These are phyloP conservation scores for Chymomyza procnemis DNA, from an alignment of 2,888 invertebrate genomes.

Conservation along the genomic window DNA sequence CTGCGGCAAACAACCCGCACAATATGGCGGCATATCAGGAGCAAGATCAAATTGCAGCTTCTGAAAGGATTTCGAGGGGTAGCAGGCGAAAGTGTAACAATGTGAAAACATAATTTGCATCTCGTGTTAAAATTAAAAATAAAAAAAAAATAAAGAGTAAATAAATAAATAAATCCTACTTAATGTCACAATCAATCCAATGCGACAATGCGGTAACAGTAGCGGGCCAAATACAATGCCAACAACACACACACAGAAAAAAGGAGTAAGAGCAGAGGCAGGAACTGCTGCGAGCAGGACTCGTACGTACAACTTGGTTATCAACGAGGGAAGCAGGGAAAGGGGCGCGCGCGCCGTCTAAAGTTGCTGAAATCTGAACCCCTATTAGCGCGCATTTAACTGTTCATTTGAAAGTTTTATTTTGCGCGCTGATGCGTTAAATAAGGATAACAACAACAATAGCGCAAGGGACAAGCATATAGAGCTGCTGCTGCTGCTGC, in stretches of 20 bases:
- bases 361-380: constrained; percentile 75
- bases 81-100: constrained; percentile 41
- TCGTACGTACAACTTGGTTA: too few species aligned
- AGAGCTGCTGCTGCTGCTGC: too few species aligned
- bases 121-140: constrained; percentile 56
- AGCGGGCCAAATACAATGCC: not conserved
- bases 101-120: constrained; percentile 70
- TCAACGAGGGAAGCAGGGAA: not conserved
- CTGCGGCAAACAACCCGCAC: constrained; percentile 57
- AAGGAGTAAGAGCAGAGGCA: constrained; percentile 33
- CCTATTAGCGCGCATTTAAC: constrained; percentile 77
- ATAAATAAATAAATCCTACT: constrained; percentile 77
- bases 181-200: constrained; percentile 77
- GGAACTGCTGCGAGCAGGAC: constrained; percentile 28
- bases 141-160: constrained; percentile 54
- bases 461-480: constrained; percentile 14
- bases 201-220: constrained; percentile 43
- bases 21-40: constrained; percentile 7
- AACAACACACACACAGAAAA: constrained; percentile 6
- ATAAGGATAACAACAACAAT: constrained; percentile 68
- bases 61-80: not conserved
- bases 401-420: constrained; percentile 77
- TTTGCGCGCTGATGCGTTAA: constrained; percentile 76
- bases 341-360: constrained; percentile 23
- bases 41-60: not conserved